phyloP scores from a whole-genome alignment of 1,140 invertebrate species.

The Odontomachus brunneus region DNA sequence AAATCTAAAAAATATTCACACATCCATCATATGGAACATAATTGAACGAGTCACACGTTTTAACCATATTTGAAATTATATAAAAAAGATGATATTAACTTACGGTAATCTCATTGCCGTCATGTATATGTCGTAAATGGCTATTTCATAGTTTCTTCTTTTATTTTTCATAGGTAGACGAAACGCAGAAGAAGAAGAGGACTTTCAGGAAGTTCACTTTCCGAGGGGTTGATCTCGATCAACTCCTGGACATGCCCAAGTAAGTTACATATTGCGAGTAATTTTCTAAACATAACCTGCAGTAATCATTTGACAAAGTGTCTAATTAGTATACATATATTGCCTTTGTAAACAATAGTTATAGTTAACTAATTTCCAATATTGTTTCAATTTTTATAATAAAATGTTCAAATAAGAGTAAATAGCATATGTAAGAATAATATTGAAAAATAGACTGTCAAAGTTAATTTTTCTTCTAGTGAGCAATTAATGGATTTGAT shows the following conservation, averaged over 20 bases:
- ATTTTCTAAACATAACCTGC: too few species aligned
- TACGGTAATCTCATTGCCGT: background rate
- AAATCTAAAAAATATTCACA: slow-evolving; percentile 72
- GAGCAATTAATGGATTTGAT: slow-evolving; percentile 98
- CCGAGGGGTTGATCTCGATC: slow-evolving; percentile 99
- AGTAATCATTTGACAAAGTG: background rate
- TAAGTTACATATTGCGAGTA: too few species aligned
- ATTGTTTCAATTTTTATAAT: background rate
- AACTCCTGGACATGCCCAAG: slow-evolving; percentile 99
- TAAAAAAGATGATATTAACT: slow-evolving; percentile 24
- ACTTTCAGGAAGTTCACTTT: slow-evolving; percentile 99
- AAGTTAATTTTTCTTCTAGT: slow-evolving; percentile 87
- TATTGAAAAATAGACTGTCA: background rate
- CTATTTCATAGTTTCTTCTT: slow-evolving; percentile 36
- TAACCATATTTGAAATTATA: background rate
- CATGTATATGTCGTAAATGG: background rate
- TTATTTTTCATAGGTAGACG: slow-evolving; percentile 90
- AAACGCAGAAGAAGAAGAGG: slow-evolving; percentile 98
- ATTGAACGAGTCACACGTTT: background rate
- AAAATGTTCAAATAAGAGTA: background rate
- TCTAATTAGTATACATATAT: background rate
- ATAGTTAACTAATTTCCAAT: background rate
- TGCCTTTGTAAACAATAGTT: background rate
- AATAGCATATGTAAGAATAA: too few species aligned
- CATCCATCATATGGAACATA: slow-evolving; percentile 62